Evolutionary conservation across 1,140 invertebrate genomes (phyloP).

Genomic region (Ericerus pela): DNA sequence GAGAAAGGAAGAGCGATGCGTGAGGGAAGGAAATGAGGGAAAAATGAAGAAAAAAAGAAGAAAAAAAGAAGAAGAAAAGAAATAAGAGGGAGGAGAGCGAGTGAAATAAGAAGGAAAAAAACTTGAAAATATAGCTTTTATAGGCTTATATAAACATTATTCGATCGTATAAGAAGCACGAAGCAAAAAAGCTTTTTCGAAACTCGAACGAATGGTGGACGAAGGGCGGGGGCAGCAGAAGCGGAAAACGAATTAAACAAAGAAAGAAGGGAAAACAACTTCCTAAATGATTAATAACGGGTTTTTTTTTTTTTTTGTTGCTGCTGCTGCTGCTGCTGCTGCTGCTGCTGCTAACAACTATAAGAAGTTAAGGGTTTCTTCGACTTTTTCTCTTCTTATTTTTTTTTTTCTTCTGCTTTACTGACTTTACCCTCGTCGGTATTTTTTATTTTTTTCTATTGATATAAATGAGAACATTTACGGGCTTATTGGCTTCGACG

Average conservation of each 20-base stretch:
- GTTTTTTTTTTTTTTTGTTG: no score
- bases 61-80: neutral
- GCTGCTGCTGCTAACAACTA: conserved; percentile 12
- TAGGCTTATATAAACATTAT: conserved; percentile 11
- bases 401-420: no score
- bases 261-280: conserved; percentile 11
- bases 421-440: no score
- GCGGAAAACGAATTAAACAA: conserved; percentile 8
- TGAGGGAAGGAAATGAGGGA: neutral
- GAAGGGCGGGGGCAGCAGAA: no score
- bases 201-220: no score
- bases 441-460: conserved; percentile 9
- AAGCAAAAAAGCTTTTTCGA: conserved; percentile 1
- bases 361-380: conserved; percentile 9
- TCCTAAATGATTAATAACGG: conserved; percentile 11
- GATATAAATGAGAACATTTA: conserved; percentile 12
- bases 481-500: conserved; percentile 10
- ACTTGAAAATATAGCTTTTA: conserved; percentile 7
- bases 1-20: neutral
- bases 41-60: neutral
- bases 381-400: neutral
- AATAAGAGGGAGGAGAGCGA: neutral
- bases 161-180: conserved; percentile 5
- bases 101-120: neutral
- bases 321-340: no score